phyloP scores from a whole-genome alignment of 2,113 vertebrate genomes.

The Lagopus muta region DNA sequence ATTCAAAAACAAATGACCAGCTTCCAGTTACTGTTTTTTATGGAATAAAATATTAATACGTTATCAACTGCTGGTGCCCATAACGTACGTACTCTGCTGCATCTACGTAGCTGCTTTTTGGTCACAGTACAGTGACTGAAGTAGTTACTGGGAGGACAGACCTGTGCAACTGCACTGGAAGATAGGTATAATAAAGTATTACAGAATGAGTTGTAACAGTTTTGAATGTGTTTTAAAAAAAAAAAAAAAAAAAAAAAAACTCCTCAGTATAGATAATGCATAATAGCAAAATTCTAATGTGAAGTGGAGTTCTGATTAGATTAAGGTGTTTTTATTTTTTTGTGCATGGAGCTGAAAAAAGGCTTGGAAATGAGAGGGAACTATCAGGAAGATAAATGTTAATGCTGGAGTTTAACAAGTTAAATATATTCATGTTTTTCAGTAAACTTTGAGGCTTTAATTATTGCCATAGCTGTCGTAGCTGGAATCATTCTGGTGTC shows the following conservation, averaged over 20 bases:
- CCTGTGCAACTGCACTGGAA: not conserved
- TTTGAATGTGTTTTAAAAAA: not conserved
- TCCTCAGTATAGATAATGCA: not conserved
- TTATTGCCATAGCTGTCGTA: constrained; percentile 84
- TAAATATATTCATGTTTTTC: constrained; percentile 49
- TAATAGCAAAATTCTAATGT: not conserved
- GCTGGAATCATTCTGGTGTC: constrained; percentile 78
- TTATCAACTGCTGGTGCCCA: not conserved
- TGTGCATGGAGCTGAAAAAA: not conserved
- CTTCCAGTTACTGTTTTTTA: not conserved
- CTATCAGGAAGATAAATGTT: not conserved
- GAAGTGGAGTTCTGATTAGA: not conserved
- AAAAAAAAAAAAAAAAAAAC: not conserved
- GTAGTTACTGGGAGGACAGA: not conserved
- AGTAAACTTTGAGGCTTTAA: constrained; percentile 90
- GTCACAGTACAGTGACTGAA: not conserved
- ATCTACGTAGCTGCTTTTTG: not conserved
- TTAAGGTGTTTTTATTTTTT: not conserved
- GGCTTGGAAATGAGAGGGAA: not conserved
- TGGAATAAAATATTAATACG: not conserved
- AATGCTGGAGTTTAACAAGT: constrained; percentile 1
- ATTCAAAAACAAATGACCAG: not conserved
- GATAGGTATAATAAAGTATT: not conserved
- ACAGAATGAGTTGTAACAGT: not conserved
- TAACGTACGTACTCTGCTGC: not conserved